phyloP scores from a whole-genome alignment of 2,113 vertebrate genomes.

The Paradisaea rubra region DNA sequence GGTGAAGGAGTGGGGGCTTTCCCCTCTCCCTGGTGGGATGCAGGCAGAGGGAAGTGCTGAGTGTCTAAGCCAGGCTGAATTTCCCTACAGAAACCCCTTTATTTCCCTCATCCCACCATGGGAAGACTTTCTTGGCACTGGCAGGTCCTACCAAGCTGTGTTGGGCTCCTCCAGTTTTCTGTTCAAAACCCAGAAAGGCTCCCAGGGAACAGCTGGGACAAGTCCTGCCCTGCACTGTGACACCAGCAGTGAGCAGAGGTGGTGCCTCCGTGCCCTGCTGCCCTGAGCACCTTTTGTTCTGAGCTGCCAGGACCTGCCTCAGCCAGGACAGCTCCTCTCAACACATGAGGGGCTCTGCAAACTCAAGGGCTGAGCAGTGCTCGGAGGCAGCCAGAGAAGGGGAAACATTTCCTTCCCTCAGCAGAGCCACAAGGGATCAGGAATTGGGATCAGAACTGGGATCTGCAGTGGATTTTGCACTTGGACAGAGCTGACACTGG shows the following conservation, averaged over 20 bases:
- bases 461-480: not conserved
- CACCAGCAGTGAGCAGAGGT: not conserved
- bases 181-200: not conserved
- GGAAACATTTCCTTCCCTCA: not conserved
- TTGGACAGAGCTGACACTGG: not conserved
- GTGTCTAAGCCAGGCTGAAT: not conserved
- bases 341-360: not conserved
- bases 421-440: not conserved
- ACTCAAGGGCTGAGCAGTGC: not conserved
- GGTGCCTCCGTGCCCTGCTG: not conserved
- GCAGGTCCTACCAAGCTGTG: not conserved
- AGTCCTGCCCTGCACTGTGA: not conserved
- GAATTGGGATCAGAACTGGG: not conserved
- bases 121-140: not conserved
- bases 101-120: not conserved
- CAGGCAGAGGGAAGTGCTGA: not conserved
- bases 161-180: not conserved
- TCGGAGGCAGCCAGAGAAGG: not conserved
- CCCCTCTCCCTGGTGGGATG: not conserved
- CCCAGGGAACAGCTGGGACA: not conserved
- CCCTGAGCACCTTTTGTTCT: not conserved
- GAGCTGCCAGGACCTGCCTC: not conserved
- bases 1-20: not conserved
- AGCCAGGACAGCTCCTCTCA: not conserved
- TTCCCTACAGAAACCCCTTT: not conserved